phyloP scores from a whole-genome alignment of 2,113 vertebrate genomes.

The Corythornis madagascariensis region DNA sequence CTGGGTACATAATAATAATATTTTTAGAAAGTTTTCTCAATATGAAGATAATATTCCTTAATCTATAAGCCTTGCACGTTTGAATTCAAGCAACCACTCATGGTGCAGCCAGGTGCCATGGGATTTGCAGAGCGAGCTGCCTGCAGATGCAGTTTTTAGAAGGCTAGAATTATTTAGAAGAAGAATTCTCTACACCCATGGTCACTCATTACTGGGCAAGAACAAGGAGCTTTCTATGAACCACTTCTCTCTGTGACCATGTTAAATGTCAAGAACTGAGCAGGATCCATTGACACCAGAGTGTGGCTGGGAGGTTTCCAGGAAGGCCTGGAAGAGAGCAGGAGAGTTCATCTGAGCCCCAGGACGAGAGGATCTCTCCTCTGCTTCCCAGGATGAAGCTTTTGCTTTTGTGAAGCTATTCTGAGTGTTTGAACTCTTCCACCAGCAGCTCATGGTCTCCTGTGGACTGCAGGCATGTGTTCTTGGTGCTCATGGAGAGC shows the following conservation, averaged over 20 bases:
- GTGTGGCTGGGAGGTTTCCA: background rate
- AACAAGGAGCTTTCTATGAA: slow-evolving; percentile 1
- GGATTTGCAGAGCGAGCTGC: background rate
- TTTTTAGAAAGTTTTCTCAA: slow-evolving; percentile 22
- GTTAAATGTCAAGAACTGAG: background rate
- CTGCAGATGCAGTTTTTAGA: background rate
- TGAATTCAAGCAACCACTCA: background rate
- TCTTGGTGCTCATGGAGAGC: background rate
- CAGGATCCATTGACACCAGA: background rate
- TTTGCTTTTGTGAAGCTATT: background rate
- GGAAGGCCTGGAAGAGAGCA: rapidly evolving
- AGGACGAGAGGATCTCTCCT: background rate
- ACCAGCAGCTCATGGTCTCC: background rate
- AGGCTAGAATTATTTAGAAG: rapidly evolving
- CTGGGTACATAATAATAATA: slow-evolving; percentile 33
- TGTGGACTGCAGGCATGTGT: background rate
- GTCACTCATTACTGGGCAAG: background rate
- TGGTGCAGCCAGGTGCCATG: background rate
- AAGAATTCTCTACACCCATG: background rate
- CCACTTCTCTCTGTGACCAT: background rate
- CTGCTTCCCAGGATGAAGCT: background rate
- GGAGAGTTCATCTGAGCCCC: background rate
- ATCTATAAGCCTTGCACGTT: background rate
- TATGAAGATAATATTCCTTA: background rate
- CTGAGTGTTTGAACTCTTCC: background rate